Evolutionary conservation across 2,113 vertebrate species (phyloP).

Genomic region (Labeo catla): DNA sequence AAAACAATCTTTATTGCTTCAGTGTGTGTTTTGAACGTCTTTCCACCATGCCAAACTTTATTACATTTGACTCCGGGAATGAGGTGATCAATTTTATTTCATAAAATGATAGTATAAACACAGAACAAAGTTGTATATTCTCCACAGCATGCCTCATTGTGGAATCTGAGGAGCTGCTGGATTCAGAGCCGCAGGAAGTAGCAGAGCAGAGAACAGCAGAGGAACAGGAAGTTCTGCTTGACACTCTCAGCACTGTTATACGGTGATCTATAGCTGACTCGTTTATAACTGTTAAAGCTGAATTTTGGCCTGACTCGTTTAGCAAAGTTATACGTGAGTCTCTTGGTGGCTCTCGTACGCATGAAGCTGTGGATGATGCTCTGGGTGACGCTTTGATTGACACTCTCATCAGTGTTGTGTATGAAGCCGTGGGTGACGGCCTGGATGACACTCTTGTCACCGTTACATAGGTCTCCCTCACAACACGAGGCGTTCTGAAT

Average conservation of each 20-base stretch:
- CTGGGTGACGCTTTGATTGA: not conserved
- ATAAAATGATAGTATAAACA: not conserved
- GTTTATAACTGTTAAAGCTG: too few species aligned
- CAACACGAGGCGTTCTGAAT: slow-evolving; percentile 61
- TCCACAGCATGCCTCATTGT: too few species aligned
- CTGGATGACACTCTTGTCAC: not conserved
- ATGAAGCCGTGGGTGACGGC: not conserved
- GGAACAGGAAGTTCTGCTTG: not conserved
- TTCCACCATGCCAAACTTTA: too few species aligned
- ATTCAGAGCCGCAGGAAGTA: not conserved
- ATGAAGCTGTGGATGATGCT: not conserved
- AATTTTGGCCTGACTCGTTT: not conserved
- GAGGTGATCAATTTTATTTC: not conserved
- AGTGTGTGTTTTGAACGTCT: not conserved
- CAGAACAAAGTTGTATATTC: too few species aligned
- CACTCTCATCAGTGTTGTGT: not conserved
- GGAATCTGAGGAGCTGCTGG: not conserved
- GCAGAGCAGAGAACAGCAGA: not conserved
- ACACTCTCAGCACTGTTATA: not conserved
- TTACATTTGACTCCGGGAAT: too few species aligned
- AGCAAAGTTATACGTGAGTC: not conserved
- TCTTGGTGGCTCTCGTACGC: not conserved
- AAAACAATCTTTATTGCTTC: not conserved
- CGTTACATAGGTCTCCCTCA: slow-evolving; percentile 64
- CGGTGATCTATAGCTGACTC: too few species aligned